Conservation (phyloP, 2,888 invertebrate species). For the Blera fallax region DNA sequence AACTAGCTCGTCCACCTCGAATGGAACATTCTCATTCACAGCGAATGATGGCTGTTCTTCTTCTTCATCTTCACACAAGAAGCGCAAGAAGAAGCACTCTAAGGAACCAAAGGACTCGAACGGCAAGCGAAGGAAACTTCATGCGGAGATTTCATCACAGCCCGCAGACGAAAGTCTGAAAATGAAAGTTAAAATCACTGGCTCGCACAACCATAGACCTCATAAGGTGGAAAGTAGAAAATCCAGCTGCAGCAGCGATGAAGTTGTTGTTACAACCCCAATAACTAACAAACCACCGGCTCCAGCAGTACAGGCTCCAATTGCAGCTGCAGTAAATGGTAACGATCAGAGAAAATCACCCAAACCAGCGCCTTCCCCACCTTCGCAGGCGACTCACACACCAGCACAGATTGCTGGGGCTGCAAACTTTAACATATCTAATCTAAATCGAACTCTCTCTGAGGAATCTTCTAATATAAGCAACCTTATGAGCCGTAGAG, state of each 20-base stretch:
- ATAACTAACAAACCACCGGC: constrained; percentile 41
- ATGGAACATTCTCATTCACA: constrained; percentile 75
- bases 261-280: constrained; percentile 76
- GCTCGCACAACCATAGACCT: constrained; percentile 77
- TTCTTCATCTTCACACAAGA: constrained; percentile 81
- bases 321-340: constrained; percentile 49
- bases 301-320: constrained; percentile 16
- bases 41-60: constrained; percentile 38
- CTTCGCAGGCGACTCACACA: background rate
- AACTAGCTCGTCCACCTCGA: constrained; percentile 75
- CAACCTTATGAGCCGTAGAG: constrained; percentile 73
- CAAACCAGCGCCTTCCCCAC: constrained; percentile 20
- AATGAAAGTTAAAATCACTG: constrained; percentile 83
- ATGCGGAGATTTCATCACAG: constrained; percentile 83
- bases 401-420: background rate
- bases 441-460: constrained; percentile 75
- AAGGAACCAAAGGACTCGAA: constrained; percentile 82
- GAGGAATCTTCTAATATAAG: constrained; percentile 77
- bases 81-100: constrained; percentile 84
- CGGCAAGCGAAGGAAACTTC: constrained; percentile 83
- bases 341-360: constrained; percentile 44
- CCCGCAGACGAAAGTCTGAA: constrained; percentile 83
- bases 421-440: constrained; percentile 70
- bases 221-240: constrained; percentile 75
- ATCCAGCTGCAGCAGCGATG: constrained; percentile 68